Evolutionary conservation across 2,888 invertebrate genomes (phyloP), one percentile per base, ranked within the genome.

Genomic region (Notodonta dromedarius): DNA sequence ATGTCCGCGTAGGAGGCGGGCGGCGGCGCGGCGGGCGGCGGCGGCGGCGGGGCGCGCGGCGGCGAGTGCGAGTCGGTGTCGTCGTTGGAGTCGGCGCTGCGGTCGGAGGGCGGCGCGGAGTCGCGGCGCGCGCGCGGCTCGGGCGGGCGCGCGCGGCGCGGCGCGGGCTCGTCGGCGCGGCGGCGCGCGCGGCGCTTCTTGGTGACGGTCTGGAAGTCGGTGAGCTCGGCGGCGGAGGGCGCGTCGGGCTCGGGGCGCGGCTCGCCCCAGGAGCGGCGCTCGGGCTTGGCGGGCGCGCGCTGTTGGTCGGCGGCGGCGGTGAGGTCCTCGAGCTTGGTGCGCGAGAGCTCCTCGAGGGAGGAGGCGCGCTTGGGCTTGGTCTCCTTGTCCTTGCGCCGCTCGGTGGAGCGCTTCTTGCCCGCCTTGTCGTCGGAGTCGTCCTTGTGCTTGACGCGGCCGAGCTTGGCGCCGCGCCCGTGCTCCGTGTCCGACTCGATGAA

Each of bases 1-100:
- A 97, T 97, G 80, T 97, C 97, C 0, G 97, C 97, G 90, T 97
- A 98, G 13, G 97, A 97, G 55, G 95, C 95, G 78, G 93, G 94
- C 50, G 80, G 80, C 55, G 71, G 96, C 95, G 77, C 96, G 95
- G 78, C 96, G 96, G n/a, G 96, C 96, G 70, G 87, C 76, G 71
- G 79, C 69, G 74, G 87, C 59, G 73, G 69, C 68, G 71, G 66
- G 71, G 90, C 97, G 97, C 72, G 97, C 97, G 14, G 97, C 97
- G 83, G 98, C 98, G 79, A 96, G 94, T 88, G 95, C 95, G 82
- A 48, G 48, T 96, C 97, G 75, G 97, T 97, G 85, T 97, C 97
- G 84, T 94, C 94, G 53, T 96, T 97, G 75, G 97, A 97, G 85
- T 97, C 97, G 83, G 94, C 94, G 68, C 96, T 96, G 88, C 97